A percentile compares a stretch with the other conserved stretches of the same genome.
Evolutionary conservation across 1,140 invertebrate species (phyloP).

Genomic region (Lysiphlebus fabarum): DNA sequence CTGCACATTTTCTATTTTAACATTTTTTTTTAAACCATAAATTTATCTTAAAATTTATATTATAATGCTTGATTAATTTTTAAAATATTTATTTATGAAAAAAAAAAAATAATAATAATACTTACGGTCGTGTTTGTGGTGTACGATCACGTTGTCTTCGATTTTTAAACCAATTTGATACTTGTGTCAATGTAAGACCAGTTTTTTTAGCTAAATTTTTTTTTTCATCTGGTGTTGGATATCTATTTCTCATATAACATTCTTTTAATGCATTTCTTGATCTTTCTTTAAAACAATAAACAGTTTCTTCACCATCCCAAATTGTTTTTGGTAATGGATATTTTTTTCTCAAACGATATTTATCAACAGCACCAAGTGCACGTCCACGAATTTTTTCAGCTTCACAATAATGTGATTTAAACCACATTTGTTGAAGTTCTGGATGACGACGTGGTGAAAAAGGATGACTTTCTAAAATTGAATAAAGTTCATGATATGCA

Average conservation of each 20-base stretch:
- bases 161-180: conserved; percentile 99
- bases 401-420: conserved; percentile 91
- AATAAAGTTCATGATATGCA: conserved; percentile 82
- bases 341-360: conserved; percentile 91
- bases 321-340: conserved; percentile 94
- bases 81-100: too few relatives aligned
- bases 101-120: conserved; percentile 32
- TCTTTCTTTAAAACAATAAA: conserved; percentile 97
- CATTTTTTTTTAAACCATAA: too few relatives aligned
- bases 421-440: conserved; percentile 93
- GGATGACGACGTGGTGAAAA: conserved; percentile 82
- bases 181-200: conserved; percentile 86
- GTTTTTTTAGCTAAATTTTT: conserved; percentile 84
- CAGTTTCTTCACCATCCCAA: conserved; percentile 97
- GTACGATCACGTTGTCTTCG: conserved; percentile 88
- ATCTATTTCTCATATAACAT: conserved; percentile 78
- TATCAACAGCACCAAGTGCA: conserved; percentile 88
- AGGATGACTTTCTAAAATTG: conserved; percentile 84
- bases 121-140: conserved; percentile 72
- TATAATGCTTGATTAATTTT: too few relatives aligned
- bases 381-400: conserved; percentile 85
- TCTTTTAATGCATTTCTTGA: conserved; percentile 81
- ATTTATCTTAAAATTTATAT: too few relatives aligned
- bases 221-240: conserved; percentile 95
- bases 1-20: neutral